Evolutionary conservation across 2,888 invertebrate species (phyloP), one percentile per base, ranked within the genome.

Genomic region (Athetis lepigone): DNA sequence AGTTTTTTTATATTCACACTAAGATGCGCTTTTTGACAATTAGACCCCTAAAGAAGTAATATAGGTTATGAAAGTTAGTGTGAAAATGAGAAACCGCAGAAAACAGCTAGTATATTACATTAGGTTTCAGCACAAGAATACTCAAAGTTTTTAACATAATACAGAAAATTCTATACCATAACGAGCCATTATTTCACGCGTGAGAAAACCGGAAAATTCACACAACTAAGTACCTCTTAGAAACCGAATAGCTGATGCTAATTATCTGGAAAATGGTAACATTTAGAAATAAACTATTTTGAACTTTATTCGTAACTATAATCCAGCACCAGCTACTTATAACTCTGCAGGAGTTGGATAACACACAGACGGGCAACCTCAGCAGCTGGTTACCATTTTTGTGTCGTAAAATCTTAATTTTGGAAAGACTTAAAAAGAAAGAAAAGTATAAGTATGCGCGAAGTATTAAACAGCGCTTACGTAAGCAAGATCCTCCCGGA

Each of bases 401-500:
- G 42, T 65, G 64, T 60, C 73, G 72, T 79, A 83, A 79, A 77
- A 71, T 75, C 79, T 79, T 77, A 83, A 84, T 84, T 83, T 79
- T 65, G 75, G 71, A 67, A 61, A 59, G 74, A 77, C 76, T 79
- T 77, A 75, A 77, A 81, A 80, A 81, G 75, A 79, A 79, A 77
- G 80, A 71, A 79, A 81, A 75, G 79, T 75, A 72, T 79, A 84
- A 85, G 81, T 85, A 81, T 81, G 81, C 79, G 80, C 75, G 76
- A 86, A 84, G 84, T 85, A 87, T 85, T 87, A 88, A 88, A 84
- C 76, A 83, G 81, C 75, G 85, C 83, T 88, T 84, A 83, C 79
- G 85, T 86, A 84, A 85, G 85, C 82, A 81, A 81, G 82, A 84
- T 87, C 84, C 81, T 77, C 84, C 79, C 79, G 84, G 81, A 90